A percentile compares a stretch with the other conserved stretches of the same genome.
Evolutionary conservation across 2,797 vertebrate genomes (phyloP).

Genomic region (Xerus rutilus): DNA sequence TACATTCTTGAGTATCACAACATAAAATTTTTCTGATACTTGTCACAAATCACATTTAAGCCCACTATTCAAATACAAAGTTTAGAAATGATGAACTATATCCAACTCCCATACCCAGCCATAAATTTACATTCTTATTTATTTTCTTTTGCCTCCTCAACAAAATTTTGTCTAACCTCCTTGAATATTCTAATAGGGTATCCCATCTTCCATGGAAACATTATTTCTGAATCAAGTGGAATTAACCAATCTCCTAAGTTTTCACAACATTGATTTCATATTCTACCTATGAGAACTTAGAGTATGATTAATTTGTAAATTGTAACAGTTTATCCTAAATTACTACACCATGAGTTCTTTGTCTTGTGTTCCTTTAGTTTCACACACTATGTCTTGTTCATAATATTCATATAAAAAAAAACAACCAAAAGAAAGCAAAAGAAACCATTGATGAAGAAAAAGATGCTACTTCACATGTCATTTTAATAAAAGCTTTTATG

Average conservation of each 20-base stretch:
- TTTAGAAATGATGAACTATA: not conserved
- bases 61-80: not conserved
- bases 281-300: not conserved
- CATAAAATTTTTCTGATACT: not conserved
- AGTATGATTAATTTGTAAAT: not conserved
- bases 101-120: rapidly evolving
- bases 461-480: not conserved
- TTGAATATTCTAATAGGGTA: not conserved
- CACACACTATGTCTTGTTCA: not conserved
- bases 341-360: not conserved
- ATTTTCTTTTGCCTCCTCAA: not conserved
- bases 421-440: not conserved
- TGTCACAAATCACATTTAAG: not conserved
- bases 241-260: not conserved
- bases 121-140: not conserved
- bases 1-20: not conserved
- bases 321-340: not conserved
- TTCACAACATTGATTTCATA: not conserved
- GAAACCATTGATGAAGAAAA: not conserved
- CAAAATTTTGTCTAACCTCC: not conserved
- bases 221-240: not conserved
- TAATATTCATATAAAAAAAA: not conserved
- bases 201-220: not conserved
- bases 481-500: not conserved
- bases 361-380: not conserved